These are phyloP conservation scores for Mythimna loreyi DNA, from an alignment of 2,888 invertebrate species.

Conservation along the genomic window DNA sequence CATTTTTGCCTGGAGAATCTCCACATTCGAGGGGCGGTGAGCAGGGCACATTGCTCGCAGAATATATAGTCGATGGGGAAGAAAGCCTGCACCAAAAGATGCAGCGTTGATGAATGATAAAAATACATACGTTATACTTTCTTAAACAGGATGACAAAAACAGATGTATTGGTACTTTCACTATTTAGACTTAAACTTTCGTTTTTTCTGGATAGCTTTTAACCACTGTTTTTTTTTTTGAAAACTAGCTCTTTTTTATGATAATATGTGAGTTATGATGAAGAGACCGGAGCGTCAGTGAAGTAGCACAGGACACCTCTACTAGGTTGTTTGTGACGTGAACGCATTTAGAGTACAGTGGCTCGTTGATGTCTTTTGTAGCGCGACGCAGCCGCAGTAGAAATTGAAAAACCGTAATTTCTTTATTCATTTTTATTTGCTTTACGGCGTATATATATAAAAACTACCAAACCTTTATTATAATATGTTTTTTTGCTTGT, in stretches of 20 bases:
- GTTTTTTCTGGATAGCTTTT: too few species aligned
- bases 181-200: too few species aligned
- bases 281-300: background rate
- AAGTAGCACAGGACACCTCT: conserved; percentile 7
- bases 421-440: background rate
- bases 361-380: conserved; percentile 62
- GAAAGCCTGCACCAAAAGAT: too few species aligned
- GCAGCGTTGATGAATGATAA: too few species aligned
- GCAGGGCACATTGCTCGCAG: too few species aligned
- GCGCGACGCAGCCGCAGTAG: background rate
- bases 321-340: conserved; percentile 19
- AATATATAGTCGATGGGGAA: too few species aligned
- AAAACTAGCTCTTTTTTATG: conserved; percentile 14
- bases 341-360: conserved; percentile 29
- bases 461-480: background rate
- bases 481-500: background rate
- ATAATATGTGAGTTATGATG: conserved; percentile 20
- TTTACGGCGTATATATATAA: background rate
- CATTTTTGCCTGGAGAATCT: too few species aligned
- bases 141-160: too few species aligned
- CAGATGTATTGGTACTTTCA: too few species aligned
- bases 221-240: conserved; percentile 14
- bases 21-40: too few species aligned
- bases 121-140: too few species aligned
- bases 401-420: background rate